Evolutionary conservation across 2,888 invertebrate species (phyloP).

Genomic region (Venustoraphidia nigricollis): DNA sequence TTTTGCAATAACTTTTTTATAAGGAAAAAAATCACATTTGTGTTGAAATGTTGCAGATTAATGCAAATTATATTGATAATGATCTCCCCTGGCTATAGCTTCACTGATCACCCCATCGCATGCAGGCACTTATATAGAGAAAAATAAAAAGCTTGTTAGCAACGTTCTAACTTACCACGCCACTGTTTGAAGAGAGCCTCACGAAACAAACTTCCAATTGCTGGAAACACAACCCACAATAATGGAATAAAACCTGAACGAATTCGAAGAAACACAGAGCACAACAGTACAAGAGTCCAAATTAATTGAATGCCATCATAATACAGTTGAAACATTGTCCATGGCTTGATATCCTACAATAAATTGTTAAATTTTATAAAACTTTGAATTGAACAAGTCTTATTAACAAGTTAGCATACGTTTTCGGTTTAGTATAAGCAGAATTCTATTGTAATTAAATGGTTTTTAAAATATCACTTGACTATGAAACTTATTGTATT

Average conservation of each 20-base stretch:
- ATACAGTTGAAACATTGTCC: conserved; percentile 38
- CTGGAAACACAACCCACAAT: conserved; percentile 45
- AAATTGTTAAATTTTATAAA: background rate
- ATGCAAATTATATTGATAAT: too few species aligned
- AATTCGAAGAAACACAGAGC: conserved; percentile 38
- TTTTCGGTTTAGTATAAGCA: too few species aligned
- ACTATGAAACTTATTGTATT: too few species aligned
- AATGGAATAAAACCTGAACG: conserved; percentile 53
- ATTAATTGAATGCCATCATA: conserved; percentile 39
- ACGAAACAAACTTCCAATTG: conserved; percentile 35
- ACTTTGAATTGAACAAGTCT: background rate
- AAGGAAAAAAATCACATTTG: too few species aligned
- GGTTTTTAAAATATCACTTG: background rate
- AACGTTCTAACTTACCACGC: conserved; percentile 26
- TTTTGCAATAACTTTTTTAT: too few species aligned
- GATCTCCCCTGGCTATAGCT: too few species aligned
- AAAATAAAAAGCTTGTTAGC: too few species aligned
- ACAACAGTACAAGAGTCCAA: conserved; percentile 36
- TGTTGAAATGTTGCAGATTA: too few species aligned
- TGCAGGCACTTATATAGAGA: too few species aligned
- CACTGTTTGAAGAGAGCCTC: conserved; percentile 32
- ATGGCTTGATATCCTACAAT: conserved; percentile 24
- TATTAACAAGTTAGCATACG: too few species aligned
- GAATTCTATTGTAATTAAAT: background rate
- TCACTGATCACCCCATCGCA: too few species aligned